Percentiles rank a stretch among this genome's conserved stretches.
These are phyloP conservation scores for Steromphala cineraria DNA, from an alignment of 2,888 invertebrate species.

Conservation along the genomic window DNA sequence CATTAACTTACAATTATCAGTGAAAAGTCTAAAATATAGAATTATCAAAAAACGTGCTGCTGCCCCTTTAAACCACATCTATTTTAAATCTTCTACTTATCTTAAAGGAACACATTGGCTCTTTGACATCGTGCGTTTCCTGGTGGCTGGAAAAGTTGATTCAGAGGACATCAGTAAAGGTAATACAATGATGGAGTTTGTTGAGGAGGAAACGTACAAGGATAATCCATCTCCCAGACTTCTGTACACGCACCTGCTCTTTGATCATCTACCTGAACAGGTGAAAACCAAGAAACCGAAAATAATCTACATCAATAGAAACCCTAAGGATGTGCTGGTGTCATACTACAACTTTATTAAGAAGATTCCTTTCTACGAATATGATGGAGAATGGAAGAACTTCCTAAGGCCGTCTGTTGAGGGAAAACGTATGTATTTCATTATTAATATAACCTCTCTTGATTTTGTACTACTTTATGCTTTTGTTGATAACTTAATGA, in stretches of 20 bases:
- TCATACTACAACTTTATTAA: neutral
- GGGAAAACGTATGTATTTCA: neutral
- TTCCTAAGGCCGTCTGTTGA: neutral
- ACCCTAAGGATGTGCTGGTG: neutral
- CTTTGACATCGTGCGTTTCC: neutral
- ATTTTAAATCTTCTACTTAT: no score
- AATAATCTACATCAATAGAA: neutral
- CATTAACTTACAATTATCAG: no score
- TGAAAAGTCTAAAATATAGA: no score
- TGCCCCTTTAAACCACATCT: no score
- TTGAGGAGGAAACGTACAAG: neutral
- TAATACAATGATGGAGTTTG: neutral
- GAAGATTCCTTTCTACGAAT: neutral
- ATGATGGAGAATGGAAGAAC: neutral
- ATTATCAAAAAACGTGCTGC: no score
- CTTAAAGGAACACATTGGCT: neutral
- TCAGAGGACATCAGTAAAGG: neutral
- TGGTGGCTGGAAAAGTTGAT: neutral
- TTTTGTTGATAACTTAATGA: no score
- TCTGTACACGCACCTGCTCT: neutral
- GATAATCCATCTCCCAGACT: neutral
- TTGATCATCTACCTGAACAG: neutral
- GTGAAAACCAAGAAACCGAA: neutral
- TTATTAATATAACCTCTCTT: no score
- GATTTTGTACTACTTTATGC: no score